Evolutionary conservation across 2,113 vertebrate genomes (phyloP), one percentile per base, ranked within the genome.

Genomic region (Montifringilla adamsi): DNA sequence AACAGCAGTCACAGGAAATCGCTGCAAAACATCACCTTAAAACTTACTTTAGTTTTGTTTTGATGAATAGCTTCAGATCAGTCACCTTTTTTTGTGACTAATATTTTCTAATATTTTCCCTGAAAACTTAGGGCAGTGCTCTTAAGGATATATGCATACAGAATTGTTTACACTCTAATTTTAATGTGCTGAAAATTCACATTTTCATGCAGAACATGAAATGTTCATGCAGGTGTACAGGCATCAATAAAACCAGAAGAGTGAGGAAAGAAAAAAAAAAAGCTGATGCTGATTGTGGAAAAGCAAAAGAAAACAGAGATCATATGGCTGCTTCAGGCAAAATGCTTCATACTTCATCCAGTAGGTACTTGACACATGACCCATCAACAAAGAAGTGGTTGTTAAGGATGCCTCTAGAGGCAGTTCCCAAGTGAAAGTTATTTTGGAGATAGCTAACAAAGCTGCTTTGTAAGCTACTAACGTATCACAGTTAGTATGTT

Each of bases 361-460:
- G 1, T 41, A 35, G 44, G 44, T 20, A 37, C 22, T 12, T 66
- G 37, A 7, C 11, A 20, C 0, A 2, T 0, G 4, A 60, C 9
- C 13, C 70, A 46, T 30, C 18, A 87, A 28, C 13, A 33, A 44
- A 68, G 8, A 70, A 68, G 6, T 21, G 16, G 6, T 6, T 74
- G 7, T 49, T 21, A 81, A 64, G 13, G 41, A 44, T 44, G 8
- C 10, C 46, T 44, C 31, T 50, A 67, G 66, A 69, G 47, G 7
- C 15, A 39, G 24, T 53, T 90, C 73, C 47, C 31, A 55, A 63
- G 33, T n/a, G 19, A 19, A 62, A 44, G 4, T 43, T 69, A 31
- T 31, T 82, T 70, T 75, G 27, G 35, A 87, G 19, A 52, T 27
- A 9, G 11, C 21, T 69, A 56, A 35, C 18, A 69, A 90, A 74